phyloP scores from a whole-genome alignment of 2,888 invertebrate species.

The Harpagoxenus sublaevis region DNA sequence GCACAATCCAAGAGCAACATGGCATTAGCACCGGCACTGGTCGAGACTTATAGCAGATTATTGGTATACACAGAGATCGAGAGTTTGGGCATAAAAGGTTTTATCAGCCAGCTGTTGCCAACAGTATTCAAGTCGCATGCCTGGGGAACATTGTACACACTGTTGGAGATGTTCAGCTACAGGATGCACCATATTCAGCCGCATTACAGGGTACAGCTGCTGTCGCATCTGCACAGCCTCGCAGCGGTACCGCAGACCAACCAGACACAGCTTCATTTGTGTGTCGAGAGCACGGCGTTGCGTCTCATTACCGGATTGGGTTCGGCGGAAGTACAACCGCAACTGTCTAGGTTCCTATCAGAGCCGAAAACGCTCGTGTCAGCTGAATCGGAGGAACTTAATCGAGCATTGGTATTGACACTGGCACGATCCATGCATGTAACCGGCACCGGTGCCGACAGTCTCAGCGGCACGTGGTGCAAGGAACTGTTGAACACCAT shows the following conservation, averaged over 20 bases:
- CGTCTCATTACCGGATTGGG: slow-evolving; percentile 95
- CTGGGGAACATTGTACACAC: slow-evolving; percentile 97
- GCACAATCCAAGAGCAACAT: slow-evolving; percentile 95
- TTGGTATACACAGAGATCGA: slow-evolving; percentile 99
- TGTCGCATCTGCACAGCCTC: slow-evolving; percentile 96
- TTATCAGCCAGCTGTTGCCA: slow-evolving; percentile 96
- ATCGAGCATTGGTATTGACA: slow-evolving; percentile 96
- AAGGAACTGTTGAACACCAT: slow-evolving; percentile 96
- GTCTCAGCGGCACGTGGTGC: slow-evolving; percentile 92
- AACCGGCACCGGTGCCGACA: slow-evolving; percentile 90
- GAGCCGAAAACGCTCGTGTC: slow-evolving; percentile 97
- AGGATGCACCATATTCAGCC: slow-evolving; percentile 98
- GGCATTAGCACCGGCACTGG: slow-evolving; percentile 95
- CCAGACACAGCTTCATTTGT: slow-evolving; percentile 97
- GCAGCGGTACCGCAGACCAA: slow-evolving; percentile 97
- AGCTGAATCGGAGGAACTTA: slow-evolving; percentile 97
- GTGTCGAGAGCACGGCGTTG: slow-evolving; percentile 96
- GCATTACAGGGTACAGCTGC: slow-evolving; percentile 96
- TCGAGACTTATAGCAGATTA: slow-evolving; percentile 97
- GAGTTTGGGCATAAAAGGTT: slow-evolving; percentile 98
- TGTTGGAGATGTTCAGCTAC: slow-evolving; percentile 98
- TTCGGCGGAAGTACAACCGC: slow-evolving; percentile 97
- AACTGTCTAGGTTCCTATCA: slow-evolving; percentile 95
- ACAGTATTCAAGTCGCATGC: slow-evolving; percentile 97
- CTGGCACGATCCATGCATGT: slow-evolving; percentile 97